Evolutionary conservation across 1,140 invertebrate species (phyloP).

Genomic region (Fopius arisanus): DNA sequence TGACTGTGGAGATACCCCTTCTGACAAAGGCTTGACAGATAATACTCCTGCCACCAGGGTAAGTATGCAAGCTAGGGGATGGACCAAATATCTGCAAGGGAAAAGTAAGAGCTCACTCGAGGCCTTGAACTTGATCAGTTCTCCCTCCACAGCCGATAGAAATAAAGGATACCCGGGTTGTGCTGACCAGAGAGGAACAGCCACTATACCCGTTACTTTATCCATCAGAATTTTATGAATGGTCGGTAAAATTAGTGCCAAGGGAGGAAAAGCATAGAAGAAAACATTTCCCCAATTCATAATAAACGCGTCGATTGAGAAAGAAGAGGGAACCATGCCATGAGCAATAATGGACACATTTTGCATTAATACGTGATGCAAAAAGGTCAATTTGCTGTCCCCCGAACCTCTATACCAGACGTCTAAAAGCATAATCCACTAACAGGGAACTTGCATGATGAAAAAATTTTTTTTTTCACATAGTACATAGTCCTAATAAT

Average conservation of each 20-base stretch:
- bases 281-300: constrained; percentile 25
- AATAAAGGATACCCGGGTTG: constrained; percentile 33
- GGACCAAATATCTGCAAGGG: constrained; percentile 32
- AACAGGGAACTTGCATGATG: no score
- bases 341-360: constrained; percentile 41
- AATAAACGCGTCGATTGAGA: constrained; percentile 28
- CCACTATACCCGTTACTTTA: constrained; percentile 37
- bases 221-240: constrained; percentile 25
- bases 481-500: no score
- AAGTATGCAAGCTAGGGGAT: constrained; percentile 40
- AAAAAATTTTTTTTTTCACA: no score
- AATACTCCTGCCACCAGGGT: constrained; percentile 37
- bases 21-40: constrained; percentile 15
- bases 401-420: constrained; percentile 13
- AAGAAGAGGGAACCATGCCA: constrained; percentile 39
- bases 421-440: constrained; percentile 4
- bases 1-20: not conserved
- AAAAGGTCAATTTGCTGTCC: constrained; percentile 40
- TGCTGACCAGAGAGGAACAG: constrained; percentile 38
- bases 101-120: constrained; percentile 37
- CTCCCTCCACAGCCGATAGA: constrained; percentile 17
- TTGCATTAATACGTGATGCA: constrained; percentile 39
- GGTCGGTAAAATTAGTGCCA: constrained; percentile 34
- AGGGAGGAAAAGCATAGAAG: constrained; percentile 34
- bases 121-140: constrained; percentile 22